phyloP scores from a whole-genome alignment of 1,140 invertebrate genomes.

The Triops longicaudatus region DNA sequence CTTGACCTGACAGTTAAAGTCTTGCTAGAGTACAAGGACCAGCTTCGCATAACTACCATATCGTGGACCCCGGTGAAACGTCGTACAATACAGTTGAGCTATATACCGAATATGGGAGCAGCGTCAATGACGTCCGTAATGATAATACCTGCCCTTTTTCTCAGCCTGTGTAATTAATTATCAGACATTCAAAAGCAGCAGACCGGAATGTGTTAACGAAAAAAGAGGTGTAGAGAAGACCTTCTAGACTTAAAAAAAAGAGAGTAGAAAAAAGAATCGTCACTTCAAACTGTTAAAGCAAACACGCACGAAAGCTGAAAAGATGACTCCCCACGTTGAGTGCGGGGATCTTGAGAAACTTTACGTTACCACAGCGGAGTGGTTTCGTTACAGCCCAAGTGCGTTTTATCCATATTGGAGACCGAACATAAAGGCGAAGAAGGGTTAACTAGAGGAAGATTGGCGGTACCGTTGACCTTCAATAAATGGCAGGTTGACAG shows the following conservation, averaged over 20 bases:
- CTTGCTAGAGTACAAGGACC: neutral
- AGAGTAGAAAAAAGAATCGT: neutral
- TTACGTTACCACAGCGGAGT: neutral
- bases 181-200: too few relatives aligned
- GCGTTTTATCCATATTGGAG: neutral
- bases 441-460: neutral
- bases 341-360: neutral
- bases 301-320: neutral
- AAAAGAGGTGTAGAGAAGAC: too few relatives aligned
- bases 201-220: too few relatives aligned
- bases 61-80: neutral
- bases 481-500: neutral
- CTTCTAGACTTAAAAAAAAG: neutral
- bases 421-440: neutral
- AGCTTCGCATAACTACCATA: neutral
- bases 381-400: neutral
- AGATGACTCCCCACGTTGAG: neutral
- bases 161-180: neutral
- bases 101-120: too few relatives aligned
- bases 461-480: neutral
- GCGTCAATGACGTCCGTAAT: neutral
- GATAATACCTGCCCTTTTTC: neutral
- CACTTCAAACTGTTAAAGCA: neutral
- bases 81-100: neutral
- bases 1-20: slow-evolving; percentile 11